Evolutionary conservation across 2,888 invertebrate species (phyloP).

Genomic region (Chalcosyrphus nemorum): DNA sequence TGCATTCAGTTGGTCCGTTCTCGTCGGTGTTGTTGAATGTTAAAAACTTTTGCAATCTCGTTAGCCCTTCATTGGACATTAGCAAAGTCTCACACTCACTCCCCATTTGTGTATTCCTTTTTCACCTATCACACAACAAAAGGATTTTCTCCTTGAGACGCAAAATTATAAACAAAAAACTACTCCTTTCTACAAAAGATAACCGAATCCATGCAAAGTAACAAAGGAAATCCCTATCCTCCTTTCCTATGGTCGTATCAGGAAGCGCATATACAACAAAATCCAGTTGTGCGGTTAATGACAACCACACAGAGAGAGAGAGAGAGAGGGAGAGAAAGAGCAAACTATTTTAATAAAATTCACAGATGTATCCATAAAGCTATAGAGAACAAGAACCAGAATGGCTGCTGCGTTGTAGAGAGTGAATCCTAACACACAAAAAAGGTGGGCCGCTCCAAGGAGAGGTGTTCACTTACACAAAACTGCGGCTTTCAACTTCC

Average conservation of each 20-base stretch:
- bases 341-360: constrained; percentile 58
- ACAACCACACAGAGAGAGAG: constrained; percentile 16
- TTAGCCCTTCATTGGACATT: constrained; percentile 31
- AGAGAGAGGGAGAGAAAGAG: constrained; percentile 2
- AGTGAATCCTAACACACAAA: constrained; percentile 19
- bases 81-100: not conserved
- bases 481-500: constrained; percentile 74
- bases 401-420: constrained; percentile 25
- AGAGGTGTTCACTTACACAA: constrained; percentile 71
- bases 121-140: constrained; percentile 37
- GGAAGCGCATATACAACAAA: constrained; percentile 36
- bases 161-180: constrained; percentile 38
- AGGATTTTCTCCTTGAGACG: constrained; percentile 29
- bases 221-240: constrained; percentile 58
- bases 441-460: constrained; percentile 48
- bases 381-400: constrained; percentile 10
- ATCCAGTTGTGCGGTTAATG: constrained; percentile 58
- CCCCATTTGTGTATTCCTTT: not conserved
- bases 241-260: not conserved
- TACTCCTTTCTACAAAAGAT: constrained; percentile 21
- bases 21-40: too few relatives aligned
- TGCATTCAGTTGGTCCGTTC: constrained; percentile 16
- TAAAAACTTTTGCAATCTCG: constrained; percentile 67
- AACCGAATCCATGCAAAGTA: constrained; percentile 46
- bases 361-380: constrained; percentile 4